Percentiles rank a stretch among this genome's conserved stretches.
phyloP scores from a whole-genome alignment of 2,113 vertebrate genomes.

The Copsychus sechellarum region DNA sequence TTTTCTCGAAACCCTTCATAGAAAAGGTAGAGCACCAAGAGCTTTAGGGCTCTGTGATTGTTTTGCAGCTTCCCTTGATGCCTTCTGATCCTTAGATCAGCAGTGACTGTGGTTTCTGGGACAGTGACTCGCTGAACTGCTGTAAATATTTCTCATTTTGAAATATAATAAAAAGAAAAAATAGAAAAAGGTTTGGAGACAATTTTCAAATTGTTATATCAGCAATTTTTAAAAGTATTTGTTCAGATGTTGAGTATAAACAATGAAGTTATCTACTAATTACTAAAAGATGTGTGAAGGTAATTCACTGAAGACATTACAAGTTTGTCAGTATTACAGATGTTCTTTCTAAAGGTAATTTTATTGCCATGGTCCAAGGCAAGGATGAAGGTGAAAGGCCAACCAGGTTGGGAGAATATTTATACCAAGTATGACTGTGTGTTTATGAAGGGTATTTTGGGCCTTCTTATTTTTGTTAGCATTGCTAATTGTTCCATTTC shows the following conservation, averaged over 20 bases:
- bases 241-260: not conserved
- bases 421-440: not conserved
- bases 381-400: not conserved
- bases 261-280: not conserved
- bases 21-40: not conserved
- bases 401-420: not conserved
- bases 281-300: not conserved
- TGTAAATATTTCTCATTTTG: not conserved
- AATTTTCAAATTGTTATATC: not conserved
- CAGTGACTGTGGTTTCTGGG: not conserved
- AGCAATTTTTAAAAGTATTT: not conserved
- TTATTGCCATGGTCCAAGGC: not conserved
- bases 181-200: not conserved
- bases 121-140: not conserved
- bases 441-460: not conserved
- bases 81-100: not conserved
- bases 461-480: not conserved
- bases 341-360: not conserved
- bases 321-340: not conserved
- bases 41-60: not conserved
- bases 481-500: not conserved
- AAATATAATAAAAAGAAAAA: not conserved
- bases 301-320: not conserved
- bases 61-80: not conserved
- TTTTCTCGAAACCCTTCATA: not conserved